Evolutionary conservation across 2,888 invertebrate species (phyloP).

Genomic region (Xestia ashworthii): DNA sequence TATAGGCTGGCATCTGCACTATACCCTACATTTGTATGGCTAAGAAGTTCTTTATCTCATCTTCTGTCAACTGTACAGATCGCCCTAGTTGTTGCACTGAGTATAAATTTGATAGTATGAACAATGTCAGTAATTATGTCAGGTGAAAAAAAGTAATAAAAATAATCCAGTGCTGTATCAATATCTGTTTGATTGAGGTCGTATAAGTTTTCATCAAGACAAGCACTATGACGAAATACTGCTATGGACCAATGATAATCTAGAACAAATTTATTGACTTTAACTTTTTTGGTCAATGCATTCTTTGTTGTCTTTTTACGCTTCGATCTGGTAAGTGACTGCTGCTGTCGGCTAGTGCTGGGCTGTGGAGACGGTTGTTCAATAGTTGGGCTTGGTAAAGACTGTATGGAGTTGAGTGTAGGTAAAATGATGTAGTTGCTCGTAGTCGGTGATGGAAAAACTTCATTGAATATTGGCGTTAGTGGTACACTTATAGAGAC

Average conservation of each 20-base stretch:
- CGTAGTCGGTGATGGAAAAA: neutral
- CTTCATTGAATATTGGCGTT: neutral
- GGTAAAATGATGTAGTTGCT: constrained; percentile 1
- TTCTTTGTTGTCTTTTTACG: neutral
- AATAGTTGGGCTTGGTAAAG: neutral
- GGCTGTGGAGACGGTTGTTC: neutral
- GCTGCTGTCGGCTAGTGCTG: neutral
- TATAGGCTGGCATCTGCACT: constrained; percentile 29
- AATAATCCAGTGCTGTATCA: neutral
- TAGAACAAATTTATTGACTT: neutral
- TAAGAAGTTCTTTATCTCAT: constrained; percentile 4
- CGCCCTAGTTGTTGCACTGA: constrained; percentile 3
- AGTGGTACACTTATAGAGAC: neutral
- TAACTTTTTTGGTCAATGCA: neutral
- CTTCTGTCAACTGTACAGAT: neutral
- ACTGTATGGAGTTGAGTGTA: neutral
- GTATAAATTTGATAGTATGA: constrained; percentile 1
- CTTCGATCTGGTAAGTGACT: neutral
- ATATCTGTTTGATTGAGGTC: neutral
- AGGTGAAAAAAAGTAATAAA: neutral
- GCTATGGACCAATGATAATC: too few relatives aligned
- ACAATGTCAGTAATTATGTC: neutral
- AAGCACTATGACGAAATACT: too few relatives aligned
- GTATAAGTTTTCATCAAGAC: neutral
- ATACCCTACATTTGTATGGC: constrained; percentile 10